These are phyloP conservation scores for Pollimyrus isidori DNA, from an alignment of 2,113 vertebrate species.

Conservation along the genomic window DNA sequence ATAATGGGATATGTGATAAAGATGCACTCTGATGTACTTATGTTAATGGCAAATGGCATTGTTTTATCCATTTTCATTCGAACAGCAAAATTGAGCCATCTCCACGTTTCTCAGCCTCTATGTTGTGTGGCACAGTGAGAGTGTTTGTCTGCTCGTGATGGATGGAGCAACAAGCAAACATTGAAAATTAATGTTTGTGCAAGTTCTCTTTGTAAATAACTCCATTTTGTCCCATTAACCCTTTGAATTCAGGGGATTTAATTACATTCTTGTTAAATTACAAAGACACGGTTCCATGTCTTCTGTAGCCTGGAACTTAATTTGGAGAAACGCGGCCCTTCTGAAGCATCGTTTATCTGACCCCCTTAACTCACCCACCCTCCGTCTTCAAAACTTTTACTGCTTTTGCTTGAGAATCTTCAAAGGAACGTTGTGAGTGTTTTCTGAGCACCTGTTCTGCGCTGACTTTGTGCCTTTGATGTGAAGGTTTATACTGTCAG, in stretches of 20 bases:
- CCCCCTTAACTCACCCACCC: background rate
- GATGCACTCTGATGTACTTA: background rate
- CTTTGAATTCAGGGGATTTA: background rate
- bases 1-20: background rate
- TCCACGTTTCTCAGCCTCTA: background rate
- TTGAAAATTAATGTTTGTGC: background rate
- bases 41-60: background rate
- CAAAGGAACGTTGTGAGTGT: constrained; percentile 28
- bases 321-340: background rate
- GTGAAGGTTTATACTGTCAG: background rate
- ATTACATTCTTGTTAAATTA: background rate
- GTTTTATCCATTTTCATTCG: background rate
- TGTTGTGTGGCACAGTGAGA: background rate
- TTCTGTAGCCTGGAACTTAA: background rate
- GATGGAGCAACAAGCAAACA: background rate
- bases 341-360: background rate
- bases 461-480: constrained; percentile 45
- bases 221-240: background rate
- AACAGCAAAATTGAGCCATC: background rate
- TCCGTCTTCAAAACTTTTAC: background rate
- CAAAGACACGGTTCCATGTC: background rate
- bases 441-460: constrained; percentile 43
- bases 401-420: constrained; percentile 29
- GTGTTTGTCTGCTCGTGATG: background rate
- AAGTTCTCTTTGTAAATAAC: background rate